Evolutionary conservation across 2,888 invertebrate species (phyloP).

Genomic region (Rugalucina vietnamica): DNA sequence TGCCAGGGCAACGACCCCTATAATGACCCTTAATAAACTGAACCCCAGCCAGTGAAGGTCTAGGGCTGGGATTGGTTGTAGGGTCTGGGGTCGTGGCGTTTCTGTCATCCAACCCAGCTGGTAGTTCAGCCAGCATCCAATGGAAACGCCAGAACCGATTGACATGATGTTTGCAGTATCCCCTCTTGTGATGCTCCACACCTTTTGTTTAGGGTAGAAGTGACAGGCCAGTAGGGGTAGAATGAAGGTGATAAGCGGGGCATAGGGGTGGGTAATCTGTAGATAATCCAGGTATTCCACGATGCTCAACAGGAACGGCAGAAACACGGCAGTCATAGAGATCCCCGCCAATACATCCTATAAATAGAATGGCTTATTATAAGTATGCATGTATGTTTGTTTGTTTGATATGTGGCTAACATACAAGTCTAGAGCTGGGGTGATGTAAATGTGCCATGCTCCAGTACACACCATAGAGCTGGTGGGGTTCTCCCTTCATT

Average conservation of each 20-base stretch:
- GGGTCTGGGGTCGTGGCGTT: constrained; percentile 83
- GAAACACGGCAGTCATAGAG: constrained; percentile 88
- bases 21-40: constrained; percentile 86
- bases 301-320: constrained; percentile 90
- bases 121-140: constrained; percentile 94
- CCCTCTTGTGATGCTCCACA: constrained; percentile 95
- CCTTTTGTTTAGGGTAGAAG: constrained; percentile 92
- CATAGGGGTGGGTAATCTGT: constrained; percentile 88
- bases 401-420: no score
- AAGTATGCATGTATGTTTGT: no score
- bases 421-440: no score
- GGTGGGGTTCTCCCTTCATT: no score
- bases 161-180: constrained; percentile 94
- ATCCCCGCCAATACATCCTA: constrained; percentile 94
- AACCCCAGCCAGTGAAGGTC: constrained; percentile 87
- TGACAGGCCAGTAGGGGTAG: constrained; percentile 88
- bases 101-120: constrained; percentile 88
- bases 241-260: constrained; percentile 87
- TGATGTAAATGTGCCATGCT: no score
- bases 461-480: no score
- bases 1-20: constrained; percentile 91
- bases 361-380: constrained; percentile 55
- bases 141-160: constrained; percentile 87
- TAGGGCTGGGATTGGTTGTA: constrained; percentile 92
- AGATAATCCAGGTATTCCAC: constrained; percentile 90